A percentile compares a stretch with the other conserved stretches of the same genome.
These are phyloP conservation scores for Hirtodrosophila duncani DNA, from an alignment of 2,888 invertebrate species.

Conservation along the genomic window DNA sequence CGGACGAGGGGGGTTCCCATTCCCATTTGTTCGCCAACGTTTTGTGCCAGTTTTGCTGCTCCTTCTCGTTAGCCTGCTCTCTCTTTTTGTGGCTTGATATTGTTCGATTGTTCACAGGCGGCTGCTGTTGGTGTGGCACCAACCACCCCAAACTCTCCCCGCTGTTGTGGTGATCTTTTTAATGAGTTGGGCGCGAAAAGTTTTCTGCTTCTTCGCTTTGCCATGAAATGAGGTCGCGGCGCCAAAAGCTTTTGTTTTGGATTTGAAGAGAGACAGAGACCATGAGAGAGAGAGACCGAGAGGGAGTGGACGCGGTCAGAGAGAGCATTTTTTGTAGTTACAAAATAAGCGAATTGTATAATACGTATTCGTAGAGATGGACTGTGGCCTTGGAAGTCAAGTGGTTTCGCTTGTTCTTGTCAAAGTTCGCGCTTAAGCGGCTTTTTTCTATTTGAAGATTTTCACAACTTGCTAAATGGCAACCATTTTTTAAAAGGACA, in stretches of 20 bases:
- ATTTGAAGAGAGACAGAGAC: too few relatives aligned
- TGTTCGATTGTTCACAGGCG: constrained; percentile 63
- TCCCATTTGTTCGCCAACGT: constrained; percentile 30
- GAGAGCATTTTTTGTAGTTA: too few relatives aligned
- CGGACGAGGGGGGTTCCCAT: too few relatives aligned
- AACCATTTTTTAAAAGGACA: too few relatives aligned
- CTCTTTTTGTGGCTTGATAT: constrained; percentile 45
- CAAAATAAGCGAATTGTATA: too few relatives aligned
- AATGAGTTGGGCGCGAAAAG: constrained; percentile 68
- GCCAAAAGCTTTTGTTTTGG: constrained; percentile 47
- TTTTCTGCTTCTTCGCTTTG: constrained; percentile 47
- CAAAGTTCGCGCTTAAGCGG: too few relatives aligned
- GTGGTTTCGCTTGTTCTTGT: constrained; percentile 44
- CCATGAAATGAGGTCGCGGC: constrained; percentile 57
- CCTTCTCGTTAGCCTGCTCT: constrained; percentile 5
- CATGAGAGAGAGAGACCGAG: too few relatives aligned
- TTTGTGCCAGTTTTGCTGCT: constrained; percentile 11
- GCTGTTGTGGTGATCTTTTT: constrained; percentile 60
- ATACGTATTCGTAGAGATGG: too few relatives aligned
- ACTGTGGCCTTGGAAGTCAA: constrained; percentile 57
- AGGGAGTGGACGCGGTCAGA: too few relatives aligned
- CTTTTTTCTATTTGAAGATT: too few relatives aligned
- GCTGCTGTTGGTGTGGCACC: constrained; percentile 22
- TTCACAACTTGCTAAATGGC: too few relatives aligned
- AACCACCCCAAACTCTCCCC: too few relatives aligned